A percentile compares a stretch with the other conserved stretches of the same genome.
Evolutionary conservation across 1,140 invertebrate genomes (phyloP).

Genomic region (Drosophila eugracilis): DNA sequence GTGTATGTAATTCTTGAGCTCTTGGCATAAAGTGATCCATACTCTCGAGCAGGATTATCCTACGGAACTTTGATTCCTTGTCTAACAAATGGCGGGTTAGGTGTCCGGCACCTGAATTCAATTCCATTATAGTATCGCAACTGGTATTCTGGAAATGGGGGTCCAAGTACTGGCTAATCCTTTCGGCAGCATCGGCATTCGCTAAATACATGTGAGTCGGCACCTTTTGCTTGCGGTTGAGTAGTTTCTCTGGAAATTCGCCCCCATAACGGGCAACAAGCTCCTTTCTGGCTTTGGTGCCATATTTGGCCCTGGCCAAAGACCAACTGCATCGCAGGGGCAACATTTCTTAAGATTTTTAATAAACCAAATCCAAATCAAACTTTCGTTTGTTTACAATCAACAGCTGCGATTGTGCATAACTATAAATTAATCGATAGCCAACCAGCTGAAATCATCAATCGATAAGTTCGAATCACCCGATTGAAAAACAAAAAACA

Average conservation of each 20-base stretch:
- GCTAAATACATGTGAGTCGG: constrained; percentile 70
- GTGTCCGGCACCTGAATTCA: constrained; percentile 86
- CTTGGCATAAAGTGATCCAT: constrained; percentile 83
- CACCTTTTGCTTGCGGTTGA: constrained; percentile 67
- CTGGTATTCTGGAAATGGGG: constrained; percentile 65
- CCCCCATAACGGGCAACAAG: constrained; percentile 51
- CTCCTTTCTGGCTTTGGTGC: constrained; percentile 54
- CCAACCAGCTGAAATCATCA: constrained; percentile 5
- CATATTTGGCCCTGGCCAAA: constrained; percentile 15
- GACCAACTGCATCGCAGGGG: constrained; percentile 41
- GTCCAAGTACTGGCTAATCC: constrained; percentile 77
- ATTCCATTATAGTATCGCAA: constrained; percentile 85
- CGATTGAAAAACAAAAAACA: constrained; percentile 3
- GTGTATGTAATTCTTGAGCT: constrained; percentile 61
- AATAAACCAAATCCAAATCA: background rate
- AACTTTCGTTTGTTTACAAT: constrained; percentile 55
- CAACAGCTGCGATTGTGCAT: constrained; percentile 14
- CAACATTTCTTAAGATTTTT: constrained; percentile 40
- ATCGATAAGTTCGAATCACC: background rate
- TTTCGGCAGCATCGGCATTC: constrained; percentile 83
- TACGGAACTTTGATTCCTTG: constrained; percentile 68
- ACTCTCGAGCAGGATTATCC: constrained; percentile 84
- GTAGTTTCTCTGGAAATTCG: constrained; percentile 73
- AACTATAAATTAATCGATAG: constrained; percentile 23
- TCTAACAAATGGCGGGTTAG: constrained; percentile 85